Base-by-base conservation (phyloP, 2,113 vertebrate species). In the Egretta garzetta region DNA sequence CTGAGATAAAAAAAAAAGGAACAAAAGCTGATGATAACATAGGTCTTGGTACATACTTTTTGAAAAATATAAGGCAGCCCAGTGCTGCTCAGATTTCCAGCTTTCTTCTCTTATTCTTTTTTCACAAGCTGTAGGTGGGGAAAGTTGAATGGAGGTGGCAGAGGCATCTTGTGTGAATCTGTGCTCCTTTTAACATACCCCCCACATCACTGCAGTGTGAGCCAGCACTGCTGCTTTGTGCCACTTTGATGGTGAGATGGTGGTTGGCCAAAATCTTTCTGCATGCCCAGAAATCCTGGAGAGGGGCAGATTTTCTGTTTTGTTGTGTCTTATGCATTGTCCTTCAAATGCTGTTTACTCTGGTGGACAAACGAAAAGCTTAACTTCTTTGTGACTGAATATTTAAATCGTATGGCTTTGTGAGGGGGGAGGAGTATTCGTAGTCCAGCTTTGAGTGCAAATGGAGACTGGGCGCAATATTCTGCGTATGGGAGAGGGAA, bases 171-270 rank as follows among this genome's bases (percentile, higher is more conserved):
- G 24, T 81, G 26, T n/a, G 49, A 59, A 22, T 56, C 39, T 92
- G 53, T 56, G 39, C 18, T 88, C 23, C 56, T 43, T 92, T 79
- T 60, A 86, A 56, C 21, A 4, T 8, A 52, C 28, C 66, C 35
- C 81, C 30, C 2, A 2, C 32, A 7, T 32, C 58, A 24, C 66
- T 33, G n/a, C 47, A 67, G 58, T 0, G 0, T 75, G 17, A 86
- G 13, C 45, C 64, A 58, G 59, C 18, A 1, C 84, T 87, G 76
- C 79, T 92, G 33, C 74, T 73, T 56, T 75, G 2, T 13, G 49
- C 75, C 52, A 22, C 70, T 79, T 88, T 63, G n/a, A 72, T 72
- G 35, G 60, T 32, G 30, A 19, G 41, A 32, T 0, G 30, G 45
- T 23, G 59, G 52, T 37, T 87, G 75, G 39, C 62, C 76, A 45